Evolutionary conservation across 1,140 invertebrate genomes (phyloP).

Genomic region (Campoletis sonorensis): DNA sequence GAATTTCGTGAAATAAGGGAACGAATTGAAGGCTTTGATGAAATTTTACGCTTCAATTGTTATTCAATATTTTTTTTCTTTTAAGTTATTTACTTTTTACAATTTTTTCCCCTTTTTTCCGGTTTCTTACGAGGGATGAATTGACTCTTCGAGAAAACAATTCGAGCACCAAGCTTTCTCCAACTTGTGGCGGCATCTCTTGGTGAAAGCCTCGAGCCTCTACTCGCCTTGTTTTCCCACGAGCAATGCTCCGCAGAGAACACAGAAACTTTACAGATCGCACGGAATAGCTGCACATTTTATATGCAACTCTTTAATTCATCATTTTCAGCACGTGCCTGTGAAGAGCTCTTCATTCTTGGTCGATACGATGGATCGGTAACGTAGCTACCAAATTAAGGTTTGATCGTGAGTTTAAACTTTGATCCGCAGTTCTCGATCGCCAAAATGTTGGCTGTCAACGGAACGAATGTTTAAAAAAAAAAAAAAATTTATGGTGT

Average conservation of each 20-base stretch:
- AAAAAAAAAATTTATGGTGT: no score
- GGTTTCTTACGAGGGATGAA: not conserved
- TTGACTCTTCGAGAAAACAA: no score
- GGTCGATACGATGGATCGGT: not conserved
- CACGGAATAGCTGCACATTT: not conserved
- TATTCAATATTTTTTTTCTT: not conserved
- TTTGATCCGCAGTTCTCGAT: no score
- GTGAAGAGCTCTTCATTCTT: not conserved
- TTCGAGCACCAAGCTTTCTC: not conserved
- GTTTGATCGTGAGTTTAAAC: no score
- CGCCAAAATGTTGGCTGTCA: no score
- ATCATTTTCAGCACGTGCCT: slow-evolving; percentile 10
- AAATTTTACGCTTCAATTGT: not conserved
- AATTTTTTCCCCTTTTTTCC: not conserved
- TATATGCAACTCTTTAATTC: not conserved
- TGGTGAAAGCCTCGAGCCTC: slow-evolving; percentile 23
- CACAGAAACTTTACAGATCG: not conserved
- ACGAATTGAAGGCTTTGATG: not conserved
- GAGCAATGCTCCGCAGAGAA: slow-evolving; percentile 3
- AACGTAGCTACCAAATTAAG: not conserved
- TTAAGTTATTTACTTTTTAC: not conserved
- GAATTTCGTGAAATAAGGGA: not conserved
- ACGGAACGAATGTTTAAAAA: no score
- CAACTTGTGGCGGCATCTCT: slow-evolving; percentile 31
- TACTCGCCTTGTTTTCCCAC: not conserved